Percentiles rank a stretch among this genome's conserved stretches.
These are phyloP conservation scores for Drosophila bifasciata DNA, from an alignment of 1,140 invertebrate species.

Conservation along the genomic window DNA sequence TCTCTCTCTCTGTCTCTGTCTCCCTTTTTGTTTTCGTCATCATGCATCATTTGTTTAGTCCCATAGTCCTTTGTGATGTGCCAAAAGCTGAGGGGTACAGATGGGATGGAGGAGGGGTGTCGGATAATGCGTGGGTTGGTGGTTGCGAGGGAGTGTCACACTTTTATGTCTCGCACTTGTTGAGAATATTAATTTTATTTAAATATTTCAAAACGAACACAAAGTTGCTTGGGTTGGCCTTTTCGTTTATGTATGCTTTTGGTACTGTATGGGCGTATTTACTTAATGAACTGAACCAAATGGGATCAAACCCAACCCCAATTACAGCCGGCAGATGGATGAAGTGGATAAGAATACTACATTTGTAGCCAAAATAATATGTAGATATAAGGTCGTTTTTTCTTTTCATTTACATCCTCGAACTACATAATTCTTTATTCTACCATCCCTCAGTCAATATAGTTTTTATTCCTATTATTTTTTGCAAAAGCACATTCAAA, in stretches of 20 bases:
- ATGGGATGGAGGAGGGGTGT: not conserved
- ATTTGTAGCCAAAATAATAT: slow-evolving; percentile 1
- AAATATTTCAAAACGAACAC: slow-evolving; percentile 65
- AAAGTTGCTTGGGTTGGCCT: slow-evolving; percentile 11
- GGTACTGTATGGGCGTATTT: slow-evolving; percentile 38
- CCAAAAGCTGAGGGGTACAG: slow-evolving; percentile 33
- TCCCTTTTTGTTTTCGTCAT: slow-evolving; percentile 50
- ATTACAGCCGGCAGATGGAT: slow-evolving; percentile 1
- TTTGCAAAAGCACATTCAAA: not conserved
- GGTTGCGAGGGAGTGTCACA: slow-evolving; percentile 38
- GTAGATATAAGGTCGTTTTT: not conserved
- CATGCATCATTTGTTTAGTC: slow-evolving; percentile 78
- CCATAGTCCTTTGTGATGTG: slow-evolving; percentile 72
- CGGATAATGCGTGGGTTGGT: slow-evolving; percentile 29
- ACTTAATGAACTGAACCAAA: slow-evolving; percentile 38
- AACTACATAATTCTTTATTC: not conserved
- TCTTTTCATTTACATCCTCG: not conserved
- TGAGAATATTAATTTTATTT: slow-evolving; percentile 80
- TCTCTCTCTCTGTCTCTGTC: slow-evolving; percentile 14
- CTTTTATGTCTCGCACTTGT: slow-evolving; percentile 70
- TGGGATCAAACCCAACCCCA: slow-evolving; percentile 29
- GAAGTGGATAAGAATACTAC: not conserved
- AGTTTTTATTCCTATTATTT: no score
- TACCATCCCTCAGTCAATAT: no score
- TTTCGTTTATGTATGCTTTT: slow-evolving; percentile 11